These are phyloP conservation scores for Xylota sylvarum DNA, from an alignment of 2,888 invertebrate genomes.

Conservation along the genomic window DNA sequence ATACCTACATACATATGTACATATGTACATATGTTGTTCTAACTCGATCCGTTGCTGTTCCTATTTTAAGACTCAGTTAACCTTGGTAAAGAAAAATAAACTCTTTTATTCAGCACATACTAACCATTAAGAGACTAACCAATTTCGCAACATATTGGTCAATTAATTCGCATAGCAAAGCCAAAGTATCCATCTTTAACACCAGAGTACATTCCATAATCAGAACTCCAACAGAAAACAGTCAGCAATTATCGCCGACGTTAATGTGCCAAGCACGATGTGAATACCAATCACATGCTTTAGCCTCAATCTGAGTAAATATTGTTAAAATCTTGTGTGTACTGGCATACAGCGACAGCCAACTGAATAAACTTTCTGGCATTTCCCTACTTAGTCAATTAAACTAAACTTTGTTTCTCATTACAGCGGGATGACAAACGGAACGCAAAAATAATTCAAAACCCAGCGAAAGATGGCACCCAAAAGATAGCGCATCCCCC, in stretches of 20 bases:
- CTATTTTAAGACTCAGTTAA: too few species aligned
- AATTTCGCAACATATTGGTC: conserved; percentile 13
- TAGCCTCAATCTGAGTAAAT: conserved; percentile 67
- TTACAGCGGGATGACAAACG: conserved; percentile 64
- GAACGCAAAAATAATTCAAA: conserved; percentile 66
- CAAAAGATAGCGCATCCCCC: conserved; percentile 32
- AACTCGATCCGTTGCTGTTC: too few species aligned
- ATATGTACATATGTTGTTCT: too few species aligned
- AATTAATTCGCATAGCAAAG: conserved; percentile 49
- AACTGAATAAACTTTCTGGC: conserved; percentile 22
- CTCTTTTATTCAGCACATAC: too few species aligned
- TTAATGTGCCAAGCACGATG: conserved; percentile 68
- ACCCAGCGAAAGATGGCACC: conserved; percentile 36
- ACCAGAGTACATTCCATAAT: background rate
- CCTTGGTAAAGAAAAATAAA: too few species aligned
- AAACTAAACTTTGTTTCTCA: conserved; percentile 14
- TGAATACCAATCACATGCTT: conserved; percentile 60
- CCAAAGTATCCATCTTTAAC: background rate
- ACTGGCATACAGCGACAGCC: conserved; percentile 22
- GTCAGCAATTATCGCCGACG: conserved; percentile 59
- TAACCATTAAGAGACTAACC: background rate
- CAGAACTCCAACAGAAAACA: conserved; percentile 32
- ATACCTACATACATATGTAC: too few species aligned
- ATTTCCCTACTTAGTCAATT: conserved; percentile 28
- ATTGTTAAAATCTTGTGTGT: conserved; percentile 32